Percentiles rank a stretch among this genome's conserved stretches.
Evolutionary conservation across 1,140 invertebrate species (phyloP).

Genomic region (Drosophila setifemur): DNA sequence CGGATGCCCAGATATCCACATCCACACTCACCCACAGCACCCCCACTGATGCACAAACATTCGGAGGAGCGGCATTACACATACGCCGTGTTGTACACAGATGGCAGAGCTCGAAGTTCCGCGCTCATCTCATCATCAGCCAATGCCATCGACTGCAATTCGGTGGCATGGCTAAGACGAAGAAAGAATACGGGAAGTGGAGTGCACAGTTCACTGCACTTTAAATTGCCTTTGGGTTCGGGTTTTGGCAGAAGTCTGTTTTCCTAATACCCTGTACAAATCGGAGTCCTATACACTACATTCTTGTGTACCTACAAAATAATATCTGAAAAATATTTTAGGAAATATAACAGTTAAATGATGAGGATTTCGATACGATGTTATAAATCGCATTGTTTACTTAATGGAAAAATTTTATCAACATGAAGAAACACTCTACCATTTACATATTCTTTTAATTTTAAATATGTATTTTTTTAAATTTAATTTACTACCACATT

Average conservation of each 20-base stretch:
- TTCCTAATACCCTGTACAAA: slow-evolving; percentile 5
- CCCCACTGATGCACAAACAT: not conserved
- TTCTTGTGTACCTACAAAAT: no score
- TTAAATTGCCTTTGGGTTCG: slow-evolving; percentile 39
- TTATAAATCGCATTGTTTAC: no score
- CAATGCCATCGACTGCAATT: slow-evolving; percentile 47
- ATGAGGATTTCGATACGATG: no score
- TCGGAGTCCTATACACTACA: no score
- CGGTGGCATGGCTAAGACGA: slow-evolving; percentile 7
- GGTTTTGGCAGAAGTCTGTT: slow-evolving; percentile 5
- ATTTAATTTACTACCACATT: no score
- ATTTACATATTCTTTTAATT: no score
- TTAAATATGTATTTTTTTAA: no score
- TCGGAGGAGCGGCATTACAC: slow-evolving; percentile 17
- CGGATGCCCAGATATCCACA: slow-evolving; percentile 56
- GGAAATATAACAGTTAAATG: no score
- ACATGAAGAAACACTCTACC: no score
- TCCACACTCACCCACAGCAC: not conserved
- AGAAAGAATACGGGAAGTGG: not conserved
- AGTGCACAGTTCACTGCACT: slow-evolving; percentile 61
- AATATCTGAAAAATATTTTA: no score
- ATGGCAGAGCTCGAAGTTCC: slow-evolving; percentile 30
- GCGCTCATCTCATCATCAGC: slow-evolving; percentile 63
- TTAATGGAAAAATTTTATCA: no score
- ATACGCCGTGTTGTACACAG: slow-evolving; percentile 56